Percentiles rank a stretch among this genome's conserved stretches.
phyloP scores from a whole-genome alignment of 2,888 invertebrate genomes.

The Acholoe squamosa region DNA sequence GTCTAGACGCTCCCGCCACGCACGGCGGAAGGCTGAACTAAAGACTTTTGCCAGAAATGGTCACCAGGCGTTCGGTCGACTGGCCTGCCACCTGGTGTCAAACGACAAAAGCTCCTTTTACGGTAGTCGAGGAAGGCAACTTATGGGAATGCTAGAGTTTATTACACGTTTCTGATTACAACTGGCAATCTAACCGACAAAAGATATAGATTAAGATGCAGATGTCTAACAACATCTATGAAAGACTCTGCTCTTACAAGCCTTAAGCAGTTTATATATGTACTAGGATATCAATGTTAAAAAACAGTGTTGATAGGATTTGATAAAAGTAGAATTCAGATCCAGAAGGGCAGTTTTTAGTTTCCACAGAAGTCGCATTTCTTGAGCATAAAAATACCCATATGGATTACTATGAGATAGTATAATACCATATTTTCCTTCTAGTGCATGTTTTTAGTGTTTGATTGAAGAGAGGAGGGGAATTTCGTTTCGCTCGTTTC shows the following conservation, averaged over 20 bases:
- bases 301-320: no score
- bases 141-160: neutral
- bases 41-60: slow-evolving; percentile 8
- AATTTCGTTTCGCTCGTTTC: slow-evolving; percentile 30
- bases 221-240: no score
- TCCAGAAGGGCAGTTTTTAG: no score
- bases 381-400: neutral
- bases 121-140: neutral
- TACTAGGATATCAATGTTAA: neutral
- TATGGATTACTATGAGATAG: neutral
- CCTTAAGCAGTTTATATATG: neutral
- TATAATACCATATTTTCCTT: neutral
- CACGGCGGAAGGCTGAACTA: slow-evolving; percentile 11
- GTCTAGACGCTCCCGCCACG: neutral
- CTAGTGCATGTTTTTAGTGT: neutral
- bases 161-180: neutral
- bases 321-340: no score
- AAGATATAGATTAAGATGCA: neutral
- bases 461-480: neutral
- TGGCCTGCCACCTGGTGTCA: slow-evolving; percentile 57
- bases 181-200: neutral
- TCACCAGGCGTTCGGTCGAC: slow-evolving; percentile 34
- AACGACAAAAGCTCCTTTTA: slow-evolving; percentile 25
- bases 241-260: no score
- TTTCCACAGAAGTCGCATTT: no score